Base-by-base conservation (phyloP, 2,888 invertebrate species). In the Darwinula stevensoni region DNA sequence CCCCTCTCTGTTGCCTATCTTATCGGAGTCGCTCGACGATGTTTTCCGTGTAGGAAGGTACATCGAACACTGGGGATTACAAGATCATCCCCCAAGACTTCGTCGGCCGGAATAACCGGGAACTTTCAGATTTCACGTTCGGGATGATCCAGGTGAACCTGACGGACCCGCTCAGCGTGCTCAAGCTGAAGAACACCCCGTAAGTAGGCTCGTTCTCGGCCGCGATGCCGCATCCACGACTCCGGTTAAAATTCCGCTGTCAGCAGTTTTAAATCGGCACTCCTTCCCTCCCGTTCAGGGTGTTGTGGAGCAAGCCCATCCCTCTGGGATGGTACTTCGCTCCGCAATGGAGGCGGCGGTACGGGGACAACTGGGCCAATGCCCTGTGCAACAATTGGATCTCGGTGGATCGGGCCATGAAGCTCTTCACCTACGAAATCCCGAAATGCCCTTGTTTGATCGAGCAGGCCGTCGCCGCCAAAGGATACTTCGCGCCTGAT, bases 301-400 rank as follows among this genome's bases (percentile, higher is more conserved):
- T 72, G 1, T 57, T 88, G 9, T 88, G 86, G 86, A 80, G 80
- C 45, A 63, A 69, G 35, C 82, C 86, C 0, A 72, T 88, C 38
- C 86, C 88, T 2, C 54, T 88, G 9, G 80, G 62, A 2, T 88
- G 86, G 86, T 88, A 86, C 49, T 82, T 84, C 47, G 64, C 63
- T 1, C 66, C 71, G 0, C 82, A 84, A 49, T 88, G 86, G 86
- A 68, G 74, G 46, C 56, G 65, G 13, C 49, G 63, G 30, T 65
- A 72, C 42, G 91, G 91, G 0, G 47, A 50, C 4, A 62, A 66
- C 35, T 94, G 91, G 91, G 62, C 80, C 0, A 61, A 67, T 35
- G 54, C 62, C 3, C 59, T 80, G 45, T 94, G 94, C 50, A 71
- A 78, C 49, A 67, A 69, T 41, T 94, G 91, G 91, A 65, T 82